Percentiles rank a stretch among this genome's conserved stretches.
Evolutionary conservation across 1,140 invertebrate species (phyloP).

Genomic region (Marisa cornuarietis): DNA sequence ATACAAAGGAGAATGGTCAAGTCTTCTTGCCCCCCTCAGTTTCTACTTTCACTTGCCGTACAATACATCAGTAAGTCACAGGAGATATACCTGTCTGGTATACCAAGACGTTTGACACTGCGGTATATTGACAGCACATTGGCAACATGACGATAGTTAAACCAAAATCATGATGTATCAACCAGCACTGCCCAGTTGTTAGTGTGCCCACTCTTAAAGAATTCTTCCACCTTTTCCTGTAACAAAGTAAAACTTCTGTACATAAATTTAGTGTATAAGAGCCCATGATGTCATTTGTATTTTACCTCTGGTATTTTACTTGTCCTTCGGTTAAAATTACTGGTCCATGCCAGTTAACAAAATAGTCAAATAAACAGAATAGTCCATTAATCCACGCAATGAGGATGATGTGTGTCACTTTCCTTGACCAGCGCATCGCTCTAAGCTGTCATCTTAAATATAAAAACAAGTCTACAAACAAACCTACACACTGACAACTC

Average conservation of each 20-base stretch:
- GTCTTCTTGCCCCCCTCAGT: background rate
- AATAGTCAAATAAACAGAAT: too few relatives aligned
- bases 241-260: constrained; percentile 5
- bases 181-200: constrained; percentile 99
- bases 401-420: too few relatives aligned
- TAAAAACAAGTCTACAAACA: too few relatives aligned
- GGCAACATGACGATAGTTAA: constrained; percentile 99
- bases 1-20: background rate
- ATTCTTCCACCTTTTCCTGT: constrained; percentile 52
- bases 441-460: too few relatives aligned
- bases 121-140: constrained; percentile 98
- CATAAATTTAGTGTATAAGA: background rate
- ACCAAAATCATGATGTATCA: constrained; percentile 98
- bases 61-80: background rate
- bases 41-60: background rate
- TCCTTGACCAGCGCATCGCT: too few relatives aligned
- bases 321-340: too few relatives aligned
- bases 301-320: too few relatives aligned
- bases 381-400: too few relatives aligned
- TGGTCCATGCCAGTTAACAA: too few relatives aligned
- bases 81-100: constrained; percentile 81
- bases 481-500: too few relatives aligned
- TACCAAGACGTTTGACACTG: constrained; percentile 96
- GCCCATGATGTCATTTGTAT: background rate
- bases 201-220: constrained; percentile 76